Conservation (phyloP, 1,140 invertebrate species). For the Leptinotarsa undecemlineata region DNA sequence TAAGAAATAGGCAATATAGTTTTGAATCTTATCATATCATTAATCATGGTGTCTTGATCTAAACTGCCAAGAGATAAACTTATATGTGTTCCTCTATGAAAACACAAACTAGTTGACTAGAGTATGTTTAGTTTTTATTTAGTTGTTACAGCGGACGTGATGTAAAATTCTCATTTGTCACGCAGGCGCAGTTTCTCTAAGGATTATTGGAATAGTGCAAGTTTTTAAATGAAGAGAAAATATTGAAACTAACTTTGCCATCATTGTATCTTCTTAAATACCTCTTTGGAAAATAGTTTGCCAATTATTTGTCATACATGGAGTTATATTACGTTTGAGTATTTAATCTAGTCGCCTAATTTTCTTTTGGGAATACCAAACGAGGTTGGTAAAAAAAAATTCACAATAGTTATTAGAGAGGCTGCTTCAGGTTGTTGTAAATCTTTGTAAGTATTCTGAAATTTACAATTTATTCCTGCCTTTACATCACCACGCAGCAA, state of each 20-base stretch:
- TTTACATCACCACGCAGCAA: background rate
- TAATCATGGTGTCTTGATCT: conserved; percentile 43
- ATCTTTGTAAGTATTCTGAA: no score
- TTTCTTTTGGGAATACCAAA: no score
- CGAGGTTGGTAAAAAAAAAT: no score
- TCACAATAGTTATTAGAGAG: no score
- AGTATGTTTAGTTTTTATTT: conserved; percentile 3
- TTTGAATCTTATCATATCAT: conserved; percentile 40
- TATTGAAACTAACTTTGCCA: no score
- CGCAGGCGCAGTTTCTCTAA: background rate
- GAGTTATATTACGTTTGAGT: no score
- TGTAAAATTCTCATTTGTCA: background rate
- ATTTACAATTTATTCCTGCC: background rate
- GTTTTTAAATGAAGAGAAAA: no score
- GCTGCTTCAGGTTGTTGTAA: no score
- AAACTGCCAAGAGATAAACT: conserved; percentile 35
- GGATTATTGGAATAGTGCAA: background rate
- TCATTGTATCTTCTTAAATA: no score
- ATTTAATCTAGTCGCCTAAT: no score
- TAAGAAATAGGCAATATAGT: conserved; percentile 31
- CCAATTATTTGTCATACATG: no score
- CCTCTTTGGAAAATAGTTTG: no score
- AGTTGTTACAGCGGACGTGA: background rate
- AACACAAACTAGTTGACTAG: conserved; percentile 21
- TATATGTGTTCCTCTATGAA: conserved; percentile 32